Evolutionary conservation across 2,797 vertebrate species (phyloP).

Genomic region (Myripristis jacobus): DNA sequence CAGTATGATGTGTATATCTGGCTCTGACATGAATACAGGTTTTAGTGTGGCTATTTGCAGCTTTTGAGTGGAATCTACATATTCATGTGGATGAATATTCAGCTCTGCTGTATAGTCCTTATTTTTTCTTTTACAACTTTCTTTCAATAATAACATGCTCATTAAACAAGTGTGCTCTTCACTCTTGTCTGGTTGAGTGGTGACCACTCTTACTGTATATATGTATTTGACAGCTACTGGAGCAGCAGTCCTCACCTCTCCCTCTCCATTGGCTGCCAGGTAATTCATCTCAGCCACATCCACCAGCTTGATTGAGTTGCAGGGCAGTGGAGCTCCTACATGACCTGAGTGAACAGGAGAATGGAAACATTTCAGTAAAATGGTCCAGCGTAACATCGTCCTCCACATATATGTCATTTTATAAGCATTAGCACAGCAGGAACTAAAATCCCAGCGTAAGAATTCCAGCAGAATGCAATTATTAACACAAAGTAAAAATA

Average conservation of each 20-base stretch:
- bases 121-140: neutral
- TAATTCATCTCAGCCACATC: conserved; percentile 98
- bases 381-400: no score
- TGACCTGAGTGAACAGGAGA: conserved; percentile 84
- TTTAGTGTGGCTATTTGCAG: neutral
- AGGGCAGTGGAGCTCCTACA: conserved; percentile 94
- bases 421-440: no score
- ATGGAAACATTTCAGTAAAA: neutral
- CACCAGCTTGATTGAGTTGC: conserved; percentile 90
- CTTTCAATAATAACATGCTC: neutral
- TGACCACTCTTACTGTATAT: rapidly evolving
- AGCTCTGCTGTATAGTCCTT: neutral
- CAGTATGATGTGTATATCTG: no score
- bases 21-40: no score
- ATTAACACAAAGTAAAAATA: neutral
- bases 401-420: no score
- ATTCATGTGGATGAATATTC: no score
- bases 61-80: no score
- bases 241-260: conserved; percentile 86
- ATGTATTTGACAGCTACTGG: neutral
- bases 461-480: neutral
- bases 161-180: neutral
- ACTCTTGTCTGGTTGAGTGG: neutral
- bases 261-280: conserved; percentile 90
- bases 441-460: no score